These are phyloP conservation scores for Trichogramma pretiosum DNA, from an alignment of 1,140 invertebrate genomes.

Conservation along the genomic window DNA sequence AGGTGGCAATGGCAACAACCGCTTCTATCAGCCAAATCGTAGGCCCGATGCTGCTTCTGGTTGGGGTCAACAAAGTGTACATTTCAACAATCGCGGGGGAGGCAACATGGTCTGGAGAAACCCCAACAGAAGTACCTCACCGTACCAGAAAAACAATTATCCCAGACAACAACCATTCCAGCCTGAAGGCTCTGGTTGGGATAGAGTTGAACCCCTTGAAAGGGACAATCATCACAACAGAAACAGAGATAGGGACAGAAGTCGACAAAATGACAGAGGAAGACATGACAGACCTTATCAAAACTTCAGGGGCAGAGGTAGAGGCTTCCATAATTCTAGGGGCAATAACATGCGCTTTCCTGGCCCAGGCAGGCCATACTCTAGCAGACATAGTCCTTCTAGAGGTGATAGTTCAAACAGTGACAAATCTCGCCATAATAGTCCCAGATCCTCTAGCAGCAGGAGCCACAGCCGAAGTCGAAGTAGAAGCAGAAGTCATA, in stretches of 20 bases:
- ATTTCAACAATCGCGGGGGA: conserved; percentile 11
- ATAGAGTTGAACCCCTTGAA: conserved; percentile 3
- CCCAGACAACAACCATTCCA: background rate
- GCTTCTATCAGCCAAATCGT: conserved; percentile 8
- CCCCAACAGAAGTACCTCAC: background rate
- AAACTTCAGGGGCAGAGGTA: conserved; percentile 13
- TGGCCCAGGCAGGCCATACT: conserved; percentile 15
- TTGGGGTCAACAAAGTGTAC: background rate
- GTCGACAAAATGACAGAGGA: conserved; percentile 2
- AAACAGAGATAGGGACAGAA: conserved; percentile 5
- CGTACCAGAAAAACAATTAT: background rate
- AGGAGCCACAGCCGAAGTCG: background rate
- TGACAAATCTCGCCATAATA: background rate
- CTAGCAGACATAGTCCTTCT: too few relatives aligned
- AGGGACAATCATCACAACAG: conserved; percentile 4
- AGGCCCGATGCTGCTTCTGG: background rate
- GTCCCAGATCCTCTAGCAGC: conserved; percentile 1
- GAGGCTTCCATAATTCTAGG: conserved; percentile 4
- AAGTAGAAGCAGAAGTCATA: too few relatives aligned
- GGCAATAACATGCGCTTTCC: conserved; percentile 4
- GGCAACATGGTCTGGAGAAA: background rate
- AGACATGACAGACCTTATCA: conserved; percentile 11
- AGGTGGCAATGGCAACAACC: conserved; percentile 10
- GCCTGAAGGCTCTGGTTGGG: conserved; percentile 15
- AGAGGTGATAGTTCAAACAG: too few relatives aligned